Evolutionary conservation across 1,140 invertebrate species (phyloP), one percentile per base, ranked within the genome.

Genomic region (Platyura marginata): DNA sequence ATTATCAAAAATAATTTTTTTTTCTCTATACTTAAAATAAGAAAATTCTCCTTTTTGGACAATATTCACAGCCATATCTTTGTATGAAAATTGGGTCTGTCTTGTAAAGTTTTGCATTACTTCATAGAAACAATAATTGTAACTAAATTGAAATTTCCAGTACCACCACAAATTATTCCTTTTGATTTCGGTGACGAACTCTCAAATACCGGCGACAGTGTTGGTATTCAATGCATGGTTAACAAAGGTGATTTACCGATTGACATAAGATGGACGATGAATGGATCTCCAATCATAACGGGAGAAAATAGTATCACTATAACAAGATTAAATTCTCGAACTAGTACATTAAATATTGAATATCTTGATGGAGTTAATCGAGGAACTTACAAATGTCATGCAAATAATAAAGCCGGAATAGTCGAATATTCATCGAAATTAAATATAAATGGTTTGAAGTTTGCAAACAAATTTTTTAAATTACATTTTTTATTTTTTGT

Each of bases 191-290:
- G 74, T 41, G 70, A 77, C 20, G 71, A 75, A 50, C 66, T 74
- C 6, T 67, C 69, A 8, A 77, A 78, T 57, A 72, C 72, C 19
- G 81, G 78, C 29, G 77, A 81, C 45, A 71, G 70, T 49, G 71
- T 71, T 34, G 75, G 77, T 47, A 67, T 75, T 35, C 72, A 71
- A 50, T 83, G 79, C 59, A 66, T 71, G 25, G 74, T 80, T 21
- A 70, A 71, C n/a, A 79, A 81, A 58, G 82, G 81, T 35, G 80
- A 82, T 55, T 56, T 75, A 46, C 78, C 79, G 21, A 59, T 81
- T 46, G 72, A 70, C 33, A 79, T 82, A 46, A 64, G 61, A 19
- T 85, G 80, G 81, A 73, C 68, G 37, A 73, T 81, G 51, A 75
- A 49, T 40, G 53, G 54, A 43, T 47, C 51, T 23, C 49, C 48